Percentiles rank a stretch among this genome's conserved stretches.
Evolutionary conservation across 2,888 invertebrate species (phyloP).

Genomic region (Zhengitettix transpicula): DNA sequence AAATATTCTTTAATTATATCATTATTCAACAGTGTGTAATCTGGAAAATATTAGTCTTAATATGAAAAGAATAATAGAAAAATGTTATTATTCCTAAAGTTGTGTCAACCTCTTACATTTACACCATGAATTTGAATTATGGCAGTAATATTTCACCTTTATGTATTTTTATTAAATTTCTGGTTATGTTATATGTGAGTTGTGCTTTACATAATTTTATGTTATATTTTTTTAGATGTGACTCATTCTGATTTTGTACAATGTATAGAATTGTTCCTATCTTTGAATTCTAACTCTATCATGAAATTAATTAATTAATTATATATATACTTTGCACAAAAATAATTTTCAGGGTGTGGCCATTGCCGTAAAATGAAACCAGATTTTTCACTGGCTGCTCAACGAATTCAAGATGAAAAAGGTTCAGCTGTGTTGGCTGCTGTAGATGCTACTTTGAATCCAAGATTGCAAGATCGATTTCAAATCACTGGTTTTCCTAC

Average conservation of each 20-base stretch:
- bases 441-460: constrained; percentile 48
- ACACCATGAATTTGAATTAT: too few species aligned
- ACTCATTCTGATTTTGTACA: not conserved
- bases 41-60: too few species aligned
- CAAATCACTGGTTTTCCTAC: constrained; percentile 49
- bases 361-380: constrained; percentile 54
- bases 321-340: not conserved
- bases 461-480: constrained; percentile 37
- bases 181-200: too few species aligned
- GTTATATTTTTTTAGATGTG: not conserved
- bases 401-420: constrained; percentile 28
- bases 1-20: too few species aligned
- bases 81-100: too few species aligned
- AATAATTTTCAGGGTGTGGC: constrained; percentile 44
- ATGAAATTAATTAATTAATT: not conserved
- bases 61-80: too few species aligned
- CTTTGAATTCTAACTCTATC: not conserved
- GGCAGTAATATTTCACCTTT: too few species aligned
- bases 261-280: not conserved
- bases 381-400: constrained; percentile 40
- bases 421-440: constrained; percentile 32
- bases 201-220: too few species aligned
- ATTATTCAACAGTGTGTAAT: too few species aligned
- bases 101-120: too few species aligned
- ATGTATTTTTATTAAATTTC: too few species aligned